Conservation (phyloP, 2,888 invertebrate species). For the Encarsia formosa region DNA sequence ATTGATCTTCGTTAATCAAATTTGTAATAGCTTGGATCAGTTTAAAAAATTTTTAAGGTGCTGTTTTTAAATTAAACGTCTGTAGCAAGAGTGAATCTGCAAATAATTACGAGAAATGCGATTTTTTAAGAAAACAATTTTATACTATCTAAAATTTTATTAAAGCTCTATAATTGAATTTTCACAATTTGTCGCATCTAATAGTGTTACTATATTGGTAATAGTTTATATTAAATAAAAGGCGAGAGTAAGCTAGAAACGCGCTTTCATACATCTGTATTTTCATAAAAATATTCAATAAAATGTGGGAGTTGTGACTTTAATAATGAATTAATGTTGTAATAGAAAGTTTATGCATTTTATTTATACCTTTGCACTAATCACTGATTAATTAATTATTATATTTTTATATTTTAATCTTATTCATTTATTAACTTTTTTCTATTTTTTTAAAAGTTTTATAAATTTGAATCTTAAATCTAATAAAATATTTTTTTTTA, state of each 20-base stretch:
- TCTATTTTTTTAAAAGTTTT: no score
- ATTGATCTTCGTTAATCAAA: no score
- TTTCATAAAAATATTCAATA: slow-evolving; percentile 28
- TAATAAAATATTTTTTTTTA: no score
- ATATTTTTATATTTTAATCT: no score
- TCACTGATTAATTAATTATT: no score
- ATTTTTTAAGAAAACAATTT: slow-evolving; percentile 19
- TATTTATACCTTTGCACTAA: slow-evolving; percentile 7
- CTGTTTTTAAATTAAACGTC: no score
- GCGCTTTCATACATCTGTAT: slow-evolving; percentile 28
- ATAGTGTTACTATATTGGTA: slow-evolving; percentile 18
- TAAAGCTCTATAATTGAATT: slow-evolving; percentile 15
- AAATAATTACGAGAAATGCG: slow-evolving; percentile 16
- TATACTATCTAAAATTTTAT: slow-evolving; percentile 20
- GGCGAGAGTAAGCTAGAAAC: slow-evolving; percentile 22
- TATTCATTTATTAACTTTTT: no score
- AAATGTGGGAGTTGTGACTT: slow-evolving; percentile 26
- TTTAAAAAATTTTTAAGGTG: slow-evolving; percentile 26
- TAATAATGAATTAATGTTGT: slow-evolving; percentile 26
- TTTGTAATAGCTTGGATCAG: no score
- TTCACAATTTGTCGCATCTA: slow-evolving; percentile 17
- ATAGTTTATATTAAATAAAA: slow-evolving; percentile 16
- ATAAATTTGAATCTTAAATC: no score
- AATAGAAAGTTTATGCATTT: slow-evolving; percentile 25
- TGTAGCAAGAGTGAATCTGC: no score